These are phyloP conservation scores for Emmelina monodactyla DNA, from an alignment of 2,888 invertebrate species.

Conservation along the genomic window DNA sequence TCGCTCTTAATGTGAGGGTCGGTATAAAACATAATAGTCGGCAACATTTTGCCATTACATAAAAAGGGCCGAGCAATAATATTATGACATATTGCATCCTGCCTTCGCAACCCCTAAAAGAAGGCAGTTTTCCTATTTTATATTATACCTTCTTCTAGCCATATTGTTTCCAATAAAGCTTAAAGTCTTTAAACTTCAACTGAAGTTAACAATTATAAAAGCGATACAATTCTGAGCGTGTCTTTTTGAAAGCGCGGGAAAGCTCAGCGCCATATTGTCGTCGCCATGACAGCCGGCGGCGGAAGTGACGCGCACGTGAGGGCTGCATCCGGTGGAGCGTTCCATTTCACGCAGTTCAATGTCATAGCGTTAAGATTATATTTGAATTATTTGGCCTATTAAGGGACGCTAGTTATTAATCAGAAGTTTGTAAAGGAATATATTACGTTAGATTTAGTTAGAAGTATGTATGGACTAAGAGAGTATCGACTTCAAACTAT, in stretches of 20 bases:
- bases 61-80: constrained; percentile 53
- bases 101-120: no score
- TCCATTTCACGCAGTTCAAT: constrained; percentile 59
- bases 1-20: not conserved
- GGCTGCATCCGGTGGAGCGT: constrained; percentile 48
- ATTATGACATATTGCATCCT: constrained; percentile 62
- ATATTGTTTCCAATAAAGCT: no score
- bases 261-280: constrained; percentile 51
- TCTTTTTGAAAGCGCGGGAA: constrained; percentile 40
- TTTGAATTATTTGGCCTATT: no score
- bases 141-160: no score
- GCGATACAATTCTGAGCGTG: not conserved
- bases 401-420: no score
- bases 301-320: constrained; percentile 62
- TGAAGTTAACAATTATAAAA: no score
- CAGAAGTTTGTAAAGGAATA: no score
- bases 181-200: no score
- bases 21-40: constrained; percentile 25
- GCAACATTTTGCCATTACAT: constrained; percentile 44
- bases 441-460: no score
- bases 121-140: no score
- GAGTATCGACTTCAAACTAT: no score
- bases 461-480: no score
- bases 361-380: constrained; percentile 35
- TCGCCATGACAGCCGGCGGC: constrained; percentile 48